phyloP scores from a whole-genome alignment of 2,888 invertebrate genomes.

The Petrolisthes cinctipes region DNA sequence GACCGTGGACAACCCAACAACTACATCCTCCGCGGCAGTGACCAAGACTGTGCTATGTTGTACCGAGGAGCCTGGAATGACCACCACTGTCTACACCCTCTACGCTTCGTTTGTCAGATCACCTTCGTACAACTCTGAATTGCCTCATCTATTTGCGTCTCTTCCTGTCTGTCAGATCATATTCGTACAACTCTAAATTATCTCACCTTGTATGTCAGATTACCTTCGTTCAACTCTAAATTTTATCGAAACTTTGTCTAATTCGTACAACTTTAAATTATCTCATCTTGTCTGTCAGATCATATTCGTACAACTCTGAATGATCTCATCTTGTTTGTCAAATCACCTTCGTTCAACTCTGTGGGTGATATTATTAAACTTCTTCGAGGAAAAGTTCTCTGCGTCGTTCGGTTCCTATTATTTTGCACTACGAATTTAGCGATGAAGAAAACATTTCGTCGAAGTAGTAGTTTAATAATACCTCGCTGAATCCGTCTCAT shows the following conservation, averaged over 20 bases:
- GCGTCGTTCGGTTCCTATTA: no score
- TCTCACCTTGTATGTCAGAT: background rate
- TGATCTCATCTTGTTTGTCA: background rate
- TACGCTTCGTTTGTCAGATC: conserved; percentile 45
- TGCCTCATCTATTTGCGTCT: background rate
- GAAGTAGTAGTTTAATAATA: no score
- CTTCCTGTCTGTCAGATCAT: background rate
- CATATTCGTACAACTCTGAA: conserved; percentile 1
- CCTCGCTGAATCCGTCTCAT: background rate
- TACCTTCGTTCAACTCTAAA: no score
- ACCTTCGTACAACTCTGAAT: conserved; percentile 37
- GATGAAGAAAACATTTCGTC: no score
- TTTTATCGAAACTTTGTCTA: background rate
- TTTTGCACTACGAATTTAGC: no score
- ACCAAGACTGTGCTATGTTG: conserved; percentile 50
- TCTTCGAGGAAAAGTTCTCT: no score
- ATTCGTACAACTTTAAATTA: conserved; percentile 20
- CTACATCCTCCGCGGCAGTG: conserved; percentile 4
- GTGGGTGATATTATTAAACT: background rate
- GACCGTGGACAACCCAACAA: conserved; percentile 54
- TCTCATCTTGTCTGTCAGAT: background rate
- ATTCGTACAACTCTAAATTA: conserved; percentile 21
- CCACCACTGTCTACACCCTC: conserved; percentile 31
- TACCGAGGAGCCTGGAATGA: conserved; percentile 47
- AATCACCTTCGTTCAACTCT: conserved; percentile 6